Evolutionary conservation across 2,888 invertebrate species (phyloP), one percentile per base, ranked within the genome.

Genomic region (Criorhina ranunculi): DNA sequence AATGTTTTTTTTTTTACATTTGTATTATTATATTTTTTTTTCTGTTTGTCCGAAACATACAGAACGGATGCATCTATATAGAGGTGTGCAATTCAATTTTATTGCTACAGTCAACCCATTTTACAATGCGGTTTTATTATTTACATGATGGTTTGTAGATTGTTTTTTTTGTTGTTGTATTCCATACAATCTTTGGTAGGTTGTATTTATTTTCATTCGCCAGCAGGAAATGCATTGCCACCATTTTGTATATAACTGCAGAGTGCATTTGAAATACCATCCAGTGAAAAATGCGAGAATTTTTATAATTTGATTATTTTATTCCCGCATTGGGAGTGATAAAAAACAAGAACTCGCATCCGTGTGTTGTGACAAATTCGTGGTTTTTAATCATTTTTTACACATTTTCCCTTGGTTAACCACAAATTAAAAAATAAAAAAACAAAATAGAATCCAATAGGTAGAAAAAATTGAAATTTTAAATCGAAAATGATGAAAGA

Each of bases 41-140:
- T 66, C 24, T 59, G 60, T 57, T 44, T 69, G 60, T 46, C n/a
- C 64, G 42, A 78, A 72, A 78, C 19, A 72, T 62, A 67, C 53
- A 51, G 53, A 77, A 77, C 69, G 83, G 69, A 73, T 78, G 62
- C 55, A 40, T 46, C 81, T 57, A 67, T 73, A 75, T 40, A 66
- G 83, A 78, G 76, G 81, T 77, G 79, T 76, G 77, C 86, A 75
- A 83, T 82, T 88, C 88, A 89, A 88, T 88, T 89, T 89, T 90
- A 89, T 88, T 88, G 89, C 90, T 86, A 85, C 87, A 86, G 66
- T 73, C 72, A 55, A 86, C 83, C 87, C 85, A 77, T 80, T 86
- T 87, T 81, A 86, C 86, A 81, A 86, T 89, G 91, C 87, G 90
- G 90, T 90, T 91, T 91, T 89, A 89, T 90, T 90, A 89, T 91